Evolutionary conservation across 2,888 invertebrate species (phyloP).

Genomic region (Polietes domitor): DNA sequence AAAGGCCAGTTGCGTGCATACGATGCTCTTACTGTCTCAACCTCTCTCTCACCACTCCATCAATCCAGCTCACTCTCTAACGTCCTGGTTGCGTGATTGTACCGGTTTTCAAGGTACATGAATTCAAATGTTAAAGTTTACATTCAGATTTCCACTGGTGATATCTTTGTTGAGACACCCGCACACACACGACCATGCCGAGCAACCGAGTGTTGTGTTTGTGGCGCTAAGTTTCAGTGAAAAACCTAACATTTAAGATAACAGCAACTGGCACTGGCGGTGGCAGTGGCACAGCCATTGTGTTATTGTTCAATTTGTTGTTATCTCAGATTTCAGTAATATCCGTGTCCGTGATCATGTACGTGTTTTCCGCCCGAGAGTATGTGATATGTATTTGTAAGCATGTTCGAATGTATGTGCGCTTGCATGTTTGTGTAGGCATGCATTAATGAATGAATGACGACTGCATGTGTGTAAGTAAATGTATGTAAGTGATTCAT

Average conservation of each 20-base stretch:
- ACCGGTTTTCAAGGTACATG: constrained; percentile 27
- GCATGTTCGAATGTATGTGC: background rate
- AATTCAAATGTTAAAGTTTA: constrained; percentile 30
- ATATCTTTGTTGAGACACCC: constrained; percentile 21
- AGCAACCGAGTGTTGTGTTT: background rate
- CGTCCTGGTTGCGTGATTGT: background rate
- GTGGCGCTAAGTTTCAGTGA: background rate
- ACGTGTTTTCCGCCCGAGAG: background rate
- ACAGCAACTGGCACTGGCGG: background rate
- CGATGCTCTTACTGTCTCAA: background rate
- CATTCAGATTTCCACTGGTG: constrained; percentile 23
- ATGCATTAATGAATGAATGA: constrained; percentile 8
- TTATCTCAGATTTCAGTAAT: constrained; percentile 33
- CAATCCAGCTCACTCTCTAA: background rate
- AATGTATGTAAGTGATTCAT: background rate
- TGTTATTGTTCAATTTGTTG: constrained; percentile 35
- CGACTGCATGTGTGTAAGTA: background rate
- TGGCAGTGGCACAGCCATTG: constrained; percentile 6
- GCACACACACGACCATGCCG: background rate
- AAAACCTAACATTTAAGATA: constrained; percentile 23
- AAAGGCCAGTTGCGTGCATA: constrained; percentile 5
- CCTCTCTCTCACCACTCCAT: background rate
- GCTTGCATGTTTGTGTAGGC: background rate
- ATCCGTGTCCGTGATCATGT: constrained; percentile 6
- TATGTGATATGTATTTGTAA: background rate